Percentiles rank a stretch among this genome's conserved stretches.
phyloP scores from a whole-genome alignment of 1,140 invertebrate genomes.

The Pseudomyrmex gracilis region DNA sequence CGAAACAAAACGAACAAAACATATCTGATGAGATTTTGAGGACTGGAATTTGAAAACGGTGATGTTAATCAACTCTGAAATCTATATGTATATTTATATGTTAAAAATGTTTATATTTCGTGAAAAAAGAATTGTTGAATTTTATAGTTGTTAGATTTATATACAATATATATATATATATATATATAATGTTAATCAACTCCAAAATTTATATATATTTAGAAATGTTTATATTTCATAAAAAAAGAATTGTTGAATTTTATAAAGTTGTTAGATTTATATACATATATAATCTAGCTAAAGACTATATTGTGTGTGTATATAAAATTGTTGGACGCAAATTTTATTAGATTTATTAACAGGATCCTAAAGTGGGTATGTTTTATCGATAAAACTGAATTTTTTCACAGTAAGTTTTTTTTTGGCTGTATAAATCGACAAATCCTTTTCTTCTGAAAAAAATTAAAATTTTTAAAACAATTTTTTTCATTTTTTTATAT shows the following conservation, averaged over 20 bases:
- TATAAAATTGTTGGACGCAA: background rate
- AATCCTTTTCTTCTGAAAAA: too few species aligned
- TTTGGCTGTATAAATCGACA: too few species aligned
- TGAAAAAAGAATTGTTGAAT: slow-evolving; percentile 29
- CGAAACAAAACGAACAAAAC: background rate
- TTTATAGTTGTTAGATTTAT: too few species aligned
- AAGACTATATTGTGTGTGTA: slow-evolving; percentile 9
- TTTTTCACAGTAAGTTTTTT: too few species aligned
- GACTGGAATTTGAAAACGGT: background rate
- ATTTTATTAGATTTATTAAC: too few species aligned
- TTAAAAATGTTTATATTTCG: background rate
- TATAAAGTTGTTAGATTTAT: slow-evolving; percentile 7
- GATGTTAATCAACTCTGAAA: background rate
- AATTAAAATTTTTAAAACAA: too few species aligned
- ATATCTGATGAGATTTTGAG: background rate
- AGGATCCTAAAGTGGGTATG: too few species aligned
- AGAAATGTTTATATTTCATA: background rate
- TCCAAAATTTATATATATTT: background rate
- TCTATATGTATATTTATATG: background rate
- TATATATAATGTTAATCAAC: slow-evolving; percentile 50
- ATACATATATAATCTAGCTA: background rate
- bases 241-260: slow-evolving; percentile 2
- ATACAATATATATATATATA: too few species aligned
- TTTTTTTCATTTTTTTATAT: too few species aligned
- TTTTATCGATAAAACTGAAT: too few species aligned